Conservation (phyloP, 1,140 invertebrate genomes). For the Achatina immaculata region DNA sequence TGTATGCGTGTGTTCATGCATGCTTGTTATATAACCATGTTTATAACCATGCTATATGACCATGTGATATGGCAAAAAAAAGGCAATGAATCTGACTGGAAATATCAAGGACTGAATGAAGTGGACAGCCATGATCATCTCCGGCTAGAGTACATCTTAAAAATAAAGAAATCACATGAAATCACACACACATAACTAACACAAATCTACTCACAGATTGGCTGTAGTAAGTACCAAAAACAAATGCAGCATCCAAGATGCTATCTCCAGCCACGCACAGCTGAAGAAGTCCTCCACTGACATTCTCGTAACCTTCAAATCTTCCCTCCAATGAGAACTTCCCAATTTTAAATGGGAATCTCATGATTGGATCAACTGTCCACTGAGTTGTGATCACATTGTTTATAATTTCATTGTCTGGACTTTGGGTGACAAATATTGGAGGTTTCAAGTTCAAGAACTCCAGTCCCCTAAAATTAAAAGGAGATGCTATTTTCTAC, state of each 20-base stretch:
- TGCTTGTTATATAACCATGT: too few species aligned
- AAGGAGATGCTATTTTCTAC: too few species aligned
- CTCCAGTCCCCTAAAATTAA: background rate
- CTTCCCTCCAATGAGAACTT: constrained; percentile 62
- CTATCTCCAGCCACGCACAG: constrained; percentile 72
- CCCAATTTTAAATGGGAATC: constrained; percentile 55
- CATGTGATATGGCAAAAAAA: too few species aligned
- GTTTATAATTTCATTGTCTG: background rate
- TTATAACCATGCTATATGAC: too few species aligned
- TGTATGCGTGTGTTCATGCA: too few species aligned
- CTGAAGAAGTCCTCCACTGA: constrained; percentile 67
- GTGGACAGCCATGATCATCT: too few species aligned
- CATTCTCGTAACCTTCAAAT: constrained; percentile 63
- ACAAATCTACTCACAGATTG: constrained; percentile 51
- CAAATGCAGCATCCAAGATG: constrained; percentile 73
- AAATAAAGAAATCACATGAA: too few species aligned
- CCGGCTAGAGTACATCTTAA: too few species aligned
- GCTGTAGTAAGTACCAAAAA: constrained; percentile 75
- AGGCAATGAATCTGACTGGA: too few species aligned
- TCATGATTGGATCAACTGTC: constrained; percentile 70
- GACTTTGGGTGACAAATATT: background rate
- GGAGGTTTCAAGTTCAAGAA: background rate
- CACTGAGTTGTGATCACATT: constrained; percentile 60
- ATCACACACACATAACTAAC: background rate
- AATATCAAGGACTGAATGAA: too few species aligned